phyloP scores from a whole-genome alignment of 2,113 vertebrate genomes.

The Lagenorhynchus albirostris region DNA sequence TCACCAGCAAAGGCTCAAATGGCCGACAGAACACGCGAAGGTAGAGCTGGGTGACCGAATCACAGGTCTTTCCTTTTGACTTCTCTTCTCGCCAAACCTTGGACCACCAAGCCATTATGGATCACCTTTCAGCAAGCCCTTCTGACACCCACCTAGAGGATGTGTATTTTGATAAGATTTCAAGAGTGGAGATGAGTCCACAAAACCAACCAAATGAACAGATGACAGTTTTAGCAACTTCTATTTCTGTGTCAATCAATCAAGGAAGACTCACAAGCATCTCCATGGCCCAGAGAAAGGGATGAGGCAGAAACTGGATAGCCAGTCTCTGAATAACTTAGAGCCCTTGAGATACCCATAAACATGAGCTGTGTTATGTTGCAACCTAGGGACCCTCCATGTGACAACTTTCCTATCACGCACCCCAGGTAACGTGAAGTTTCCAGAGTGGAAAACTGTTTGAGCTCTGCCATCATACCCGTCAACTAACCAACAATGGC shows the following conservation, averaged over 20 bases:
- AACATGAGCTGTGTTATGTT: neutral
- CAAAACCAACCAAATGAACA: neutral
- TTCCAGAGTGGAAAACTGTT: neutral
- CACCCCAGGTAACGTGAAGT: neutral
- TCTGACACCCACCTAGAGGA: neutral
- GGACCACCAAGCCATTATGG: neutral
- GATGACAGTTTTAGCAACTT: neutral
- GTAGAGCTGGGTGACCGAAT: neutral
- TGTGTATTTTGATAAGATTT: neutral
- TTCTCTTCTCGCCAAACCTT: neutral
- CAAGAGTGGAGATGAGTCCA: neutral
- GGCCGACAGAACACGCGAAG: neutral
- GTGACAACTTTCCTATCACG: neutral
- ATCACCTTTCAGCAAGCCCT: neutral
- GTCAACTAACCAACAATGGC: neutral
- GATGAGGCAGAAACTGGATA: neutral
- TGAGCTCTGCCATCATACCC: neutral
- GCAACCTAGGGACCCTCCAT: neutral
- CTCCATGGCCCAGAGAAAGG: neutral
- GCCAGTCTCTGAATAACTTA: neutral
- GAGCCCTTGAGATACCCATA: neutral
- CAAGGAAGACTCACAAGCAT: neutral
- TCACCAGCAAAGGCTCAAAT: conserved; percentile 33
- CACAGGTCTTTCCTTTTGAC: neutral
- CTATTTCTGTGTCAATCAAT: neutral